phyloP scores from a whole-genome alignment of 2,888 invertebrate genomes.

The Resseliella maxima region DNA sequence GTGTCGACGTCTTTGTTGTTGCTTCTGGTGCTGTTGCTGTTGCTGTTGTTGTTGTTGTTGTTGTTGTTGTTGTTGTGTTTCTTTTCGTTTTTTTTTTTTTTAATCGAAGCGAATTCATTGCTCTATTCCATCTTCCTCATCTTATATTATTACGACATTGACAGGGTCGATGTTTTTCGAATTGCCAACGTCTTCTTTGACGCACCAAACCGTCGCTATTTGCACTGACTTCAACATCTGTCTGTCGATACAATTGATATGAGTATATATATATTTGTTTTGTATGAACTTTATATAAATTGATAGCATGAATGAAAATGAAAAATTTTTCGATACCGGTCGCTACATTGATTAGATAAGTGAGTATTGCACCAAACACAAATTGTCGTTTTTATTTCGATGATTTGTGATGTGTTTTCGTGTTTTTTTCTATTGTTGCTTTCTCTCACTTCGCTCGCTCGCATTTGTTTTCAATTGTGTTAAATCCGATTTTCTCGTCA shows the following conservation, averaged over 20 bases:
- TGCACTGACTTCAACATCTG: too few relatives aligned
- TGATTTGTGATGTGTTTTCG: not conserved
- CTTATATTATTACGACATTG: slow-evolving; percentile 21
- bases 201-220: not conserved
- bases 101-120: not conserved
- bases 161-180: slow-evolving; percentile 1
- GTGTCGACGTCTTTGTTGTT: not conserved
- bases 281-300: too few relatives aligned
- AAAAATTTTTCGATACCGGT: too few relatives aligned
- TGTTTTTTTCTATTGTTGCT: not conserved
- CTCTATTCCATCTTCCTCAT: not conserved
- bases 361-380: not conserved
- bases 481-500: too few relatives aligned
- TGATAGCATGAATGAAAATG: too few relatives aligned
- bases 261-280: too few relatives aligned
- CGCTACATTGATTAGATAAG: not conserved
- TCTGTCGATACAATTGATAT: too few relatives aligned
- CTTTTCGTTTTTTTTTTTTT: not conserved
- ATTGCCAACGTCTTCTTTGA: not conserved
- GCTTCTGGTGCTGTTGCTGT: too few relatives aligned
- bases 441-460: too few relatives aligned
- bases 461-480: too few relatives aligned
- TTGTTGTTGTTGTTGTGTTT: not conserved
- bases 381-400: not conserved
- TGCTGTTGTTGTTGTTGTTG: too few relatives aligned